Evolutionary conservation across 2,888 invertebrate species (phyloP).

Genomic region (Diplazon laetatorius): DNA sequence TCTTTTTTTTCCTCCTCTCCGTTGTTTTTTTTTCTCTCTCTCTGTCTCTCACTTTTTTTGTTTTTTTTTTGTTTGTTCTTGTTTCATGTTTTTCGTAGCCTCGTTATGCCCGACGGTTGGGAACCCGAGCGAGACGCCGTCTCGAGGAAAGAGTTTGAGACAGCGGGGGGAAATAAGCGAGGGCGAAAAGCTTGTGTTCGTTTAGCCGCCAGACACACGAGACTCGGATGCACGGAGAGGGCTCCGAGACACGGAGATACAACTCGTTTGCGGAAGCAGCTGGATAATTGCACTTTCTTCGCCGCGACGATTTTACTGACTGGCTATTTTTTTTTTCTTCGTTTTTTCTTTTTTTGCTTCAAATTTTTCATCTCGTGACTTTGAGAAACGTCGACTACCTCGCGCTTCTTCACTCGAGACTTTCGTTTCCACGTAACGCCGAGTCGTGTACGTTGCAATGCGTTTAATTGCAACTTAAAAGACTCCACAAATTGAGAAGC

Average conservation of each 20-base stretch:
- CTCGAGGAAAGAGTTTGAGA: conserved; percentile 21
- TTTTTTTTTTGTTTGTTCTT: no score
- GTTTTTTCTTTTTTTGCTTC: neutral
- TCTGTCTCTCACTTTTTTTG: neutral
- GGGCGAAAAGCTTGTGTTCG: conserved; percentile 47
- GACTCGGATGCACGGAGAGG: conserved; percentile 16
- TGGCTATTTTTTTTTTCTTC: conserved; percentile 14
- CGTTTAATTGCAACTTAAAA: no score
- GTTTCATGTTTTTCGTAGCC: conserved; percentile 26
- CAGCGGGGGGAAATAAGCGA: conserved; percentile 1
- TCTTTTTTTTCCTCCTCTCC: conserved; percentile 51
- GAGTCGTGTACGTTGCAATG: conserved; percentile 8
- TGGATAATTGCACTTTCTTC: conserved; percentile 65
- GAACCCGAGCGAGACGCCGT: conserved; percentile 23
- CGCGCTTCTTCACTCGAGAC: conserved; percentile 9
- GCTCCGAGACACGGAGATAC: conserved; percentile 32
- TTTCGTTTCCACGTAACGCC: neutral
- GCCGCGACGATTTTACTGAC: conserved; percentile 47
- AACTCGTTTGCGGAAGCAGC: conserved; percentile 63
- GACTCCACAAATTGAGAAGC: no score
- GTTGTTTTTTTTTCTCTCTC: no score
- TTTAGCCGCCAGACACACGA: conserved; percentile 60
- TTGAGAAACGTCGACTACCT: conserved; percentile 10
- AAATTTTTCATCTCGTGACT: neutral
- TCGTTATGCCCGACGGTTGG: conserved; percentile 58